These are phyloP conservation scores for Auanema freiburgensis DNA, from an alignment of 2,888 invertebrate genomes.

Conservation along the genomic window DNA sequence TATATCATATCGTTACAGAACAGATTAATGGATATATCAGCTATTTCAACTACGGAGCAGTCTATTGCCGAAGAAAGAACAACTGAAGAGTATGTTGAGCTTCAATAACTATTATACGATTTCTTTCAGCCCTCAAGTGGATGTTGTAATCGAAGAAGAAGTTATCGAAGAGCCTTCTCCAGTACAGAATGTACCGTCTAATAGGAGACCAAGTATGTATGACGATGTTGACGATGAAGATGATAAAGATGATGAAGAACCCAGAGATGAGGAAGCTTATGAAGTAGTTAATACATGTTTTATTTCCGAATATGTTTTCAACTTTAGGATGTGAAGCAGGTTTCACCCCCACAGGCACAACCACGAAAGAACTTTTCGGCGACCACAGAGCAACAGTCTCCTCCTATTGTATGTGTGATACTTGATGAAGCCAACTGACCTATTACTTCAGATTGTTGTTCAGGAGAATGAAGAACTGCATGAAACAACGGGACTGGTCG, in stretches of 20 bases:
- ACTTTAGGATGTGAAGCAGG: too few relatives aligned
- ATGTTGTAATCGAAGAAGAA: too few relatives aligned
- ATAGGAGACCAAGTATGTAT: constrained; percentile 1
- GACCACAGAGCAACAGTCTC: background rate
- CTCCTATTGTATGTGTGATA: too few relatives aligned
- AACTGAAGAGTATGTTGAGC: background rate
- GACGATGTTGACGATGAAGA: background rate
- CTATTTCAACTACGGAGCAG: background rate
- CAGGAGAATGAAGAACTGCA: background rate
- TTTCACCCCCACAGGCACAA: background rate
- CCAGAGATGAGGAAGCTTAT: background rate
- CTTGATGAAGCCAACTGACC: background rate
- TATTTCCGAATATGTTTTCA: too few relatives aligned
- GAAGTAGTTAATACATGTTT: background rate
- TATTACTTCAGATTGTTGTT: background rate
- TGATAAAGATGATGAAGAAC: background rate
- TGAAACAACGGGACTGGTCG: constrained; percentile 21
- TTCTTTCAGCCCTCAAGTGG: too few relatives aligned
- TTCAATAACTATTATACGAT: too few relatives aligned
- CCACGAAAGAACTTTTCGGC: background rate
- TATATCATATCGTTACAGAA: constrained; percentile 10
- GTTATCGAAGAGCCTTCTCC: background rate
- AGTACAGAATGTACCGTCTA: background rate
- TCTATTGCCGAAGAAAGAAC: background rate
- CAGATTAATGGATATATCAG: constrained; percentile 9